Evolutionary conservation across 2,888 invertebrate species (phyloP), one percentile per base, ranked within the genome.

Genomic region (Lamellibrachia satsuma): DNA sequence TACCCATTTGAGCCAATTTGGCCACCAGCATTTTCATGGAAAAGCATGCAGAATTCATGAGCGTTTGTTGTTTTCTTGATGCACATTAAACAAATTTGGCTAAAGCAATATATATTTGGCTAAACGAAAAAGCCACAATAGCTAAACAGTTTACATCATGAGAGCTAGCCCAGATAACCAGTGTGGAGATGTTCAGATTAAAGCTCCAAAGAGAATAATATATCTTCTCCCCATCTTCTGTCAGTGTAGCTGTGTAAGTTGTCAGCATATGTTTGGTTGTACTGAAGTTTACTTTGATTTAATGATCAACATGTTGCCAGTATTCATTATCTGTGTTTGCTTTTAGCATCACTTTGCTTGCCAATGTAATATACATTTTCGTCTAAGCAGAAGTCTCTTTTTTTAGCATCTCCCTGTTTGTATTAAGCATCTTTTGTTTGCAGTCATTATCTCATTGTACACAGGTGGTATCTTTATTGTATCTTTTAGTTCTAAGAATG

Each of bases 371-470:
- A 75, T 75, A 75, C 75, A 75, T 75, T 75, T 75, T 15, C 75
- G 15, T 75, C 75, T 75, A 75, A 75, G 15, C 75, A 22, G 55
- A 55, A 22, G 22, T 75, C 15, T 75, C 22, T 75, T 11, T 75
- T 75, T 22, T 15, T 75, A 22, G 75, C 75, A 3, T 7, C 9
- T 55, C n/a, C 6, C 2, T 75, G 75, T 75, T 75, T 75, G 22
- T 75, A 75, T 75, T 75, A 75, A 75, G 75, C 75, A 75, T 75
- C 75, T 75, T 75, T 75, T 75, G 22, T 75, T 75, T 75, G 75
- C 75, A 75, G n/a, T 22, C 75, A 75, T 75, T 75, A 75, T 75
- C 75, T 75, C 75, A 6, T 75, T 75, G 75, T 75, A 75, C n/a
- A 75, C 75, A 75, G 3, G 22, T 22, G 22, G 22, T 75, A 75